A percentile compares a stretch with the other conserved stretches of the same genome.
These are phyloP conservation scores for Daptonema setosum DNA, from an alignment of 2,888 invertebrate genomes.

Conservation along the genomic window DNA sequence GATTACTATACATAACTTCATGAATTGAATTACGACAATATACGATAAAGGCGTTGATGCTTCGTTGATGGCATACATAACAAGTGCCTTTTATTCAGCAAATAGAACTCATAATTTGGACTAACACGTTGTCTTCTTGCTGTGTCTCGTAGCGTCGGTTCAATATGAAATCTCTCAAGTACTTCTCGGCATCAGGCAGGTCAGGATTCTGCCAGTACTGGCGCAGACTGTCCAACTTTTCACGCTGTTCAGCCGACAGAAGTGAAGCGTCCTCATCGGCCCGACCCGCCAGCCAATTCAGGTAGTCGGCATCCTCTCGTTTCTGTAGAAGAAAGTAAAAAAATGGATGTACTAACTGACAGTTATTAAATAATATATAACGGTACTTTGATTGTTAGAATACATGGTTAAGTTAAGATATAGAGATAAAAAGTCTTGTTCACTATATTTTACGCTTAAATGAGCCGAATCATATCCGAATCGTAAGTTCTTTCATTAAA, in stretches of 20 bases:
- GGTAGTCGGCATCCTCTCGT: conserved; percentile 41
- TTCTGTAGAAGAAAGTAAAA: conserved; percentile 4
- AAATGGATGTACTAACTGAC: too few relatives aligned
- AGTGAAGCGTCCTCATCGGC: conserved; percentile 7
- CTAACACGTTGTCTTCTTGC: neutral
- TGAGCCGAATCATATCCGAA: too few relatives aligned
- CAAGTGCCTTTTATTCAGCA: too few relatives aligned
- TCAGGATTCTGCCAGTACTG: conserved; percentile 63
- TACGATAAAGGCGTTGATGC: neutral
- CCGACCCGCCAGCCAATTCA: conserved; percentile 56
- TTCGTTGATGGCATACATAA: neutral
- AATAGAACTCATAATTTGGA: neutral
- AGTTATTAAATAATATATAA: too few relatives aligned
- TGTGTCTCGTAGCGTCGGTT: conserved; percentile 45
- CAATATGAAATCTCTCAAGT: conserved; percentile 70
- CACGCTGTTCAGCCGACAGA: neutral
- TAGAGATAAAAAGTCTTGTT: too few relatives aligned
- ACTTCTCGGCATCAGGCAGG: conserved; percentile 60
- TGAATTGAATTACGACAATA: too few relatives aligned
- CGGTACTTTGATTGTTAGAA: too few relatives aligned
- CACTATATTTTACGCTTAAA: too few relatives aligned
- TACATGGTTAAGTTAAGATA: too few relatives aligned
- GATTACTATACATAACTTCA: too few relatives aligned
- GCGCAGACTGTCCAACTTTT: conserved; percentile 41
- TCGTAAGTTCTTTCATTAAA: neutral